These are phyloP conservation scores for Cavia porcellus DNA, from an alignment of 2,113 vertebrate species.

Conservation along the genomic window DNA sequence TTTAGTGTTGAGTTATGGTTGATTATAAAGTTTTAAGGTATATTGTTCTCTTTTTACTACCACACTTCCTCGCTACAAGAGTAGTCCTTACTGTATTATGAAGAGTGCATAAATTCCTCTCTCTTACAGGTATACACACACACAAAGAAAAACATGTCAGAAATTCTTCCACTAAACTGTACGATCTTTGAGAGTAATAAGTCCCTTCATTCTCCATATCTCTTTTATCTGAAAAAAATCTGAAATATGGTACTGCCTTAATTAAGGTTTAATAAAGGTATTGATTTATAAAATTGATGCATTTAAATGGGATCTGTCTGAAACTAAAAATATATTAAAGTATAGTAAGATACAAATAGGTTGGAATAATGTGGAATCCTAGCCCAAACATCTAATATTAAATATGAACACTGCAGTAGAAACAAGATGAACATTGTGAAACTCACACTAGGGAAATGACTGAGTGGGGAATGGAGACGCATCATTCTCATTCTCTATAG, in stretches of 20 bases:
- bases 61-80: background rate
- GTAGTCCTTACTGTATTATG: background rate
- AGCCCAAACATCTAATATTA: accelerated
- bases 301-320: background rate
- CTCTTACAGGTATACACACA: no score
- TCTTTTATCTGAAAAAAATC: background rate
- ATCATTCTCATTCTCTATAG: background rate
- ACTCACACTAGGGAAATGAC: background rate
- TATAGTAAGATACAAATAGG: background rate
- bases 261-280: background rate
- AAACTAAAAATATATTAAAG: background rate
- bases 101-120: no score
- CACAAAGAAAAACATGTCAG: background rate
- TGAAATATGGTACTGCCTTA: background rate
- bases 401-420: background rate
- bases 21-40: background rate
- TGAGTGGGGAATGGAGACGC: background rate
- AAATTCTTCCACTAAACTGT: background rate
- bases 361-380: background rate
- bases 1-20: background rate
- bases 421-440: background rate
- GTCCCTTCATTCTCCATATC: background rate
- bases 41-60: background rate
- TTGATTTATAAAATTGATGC: background rate
- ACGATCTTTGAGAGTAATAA: background rate